phyloP scores from a whole-genome alignment of 2,888 invertebrate species.

The Diadegma fenestrale region DNA sequence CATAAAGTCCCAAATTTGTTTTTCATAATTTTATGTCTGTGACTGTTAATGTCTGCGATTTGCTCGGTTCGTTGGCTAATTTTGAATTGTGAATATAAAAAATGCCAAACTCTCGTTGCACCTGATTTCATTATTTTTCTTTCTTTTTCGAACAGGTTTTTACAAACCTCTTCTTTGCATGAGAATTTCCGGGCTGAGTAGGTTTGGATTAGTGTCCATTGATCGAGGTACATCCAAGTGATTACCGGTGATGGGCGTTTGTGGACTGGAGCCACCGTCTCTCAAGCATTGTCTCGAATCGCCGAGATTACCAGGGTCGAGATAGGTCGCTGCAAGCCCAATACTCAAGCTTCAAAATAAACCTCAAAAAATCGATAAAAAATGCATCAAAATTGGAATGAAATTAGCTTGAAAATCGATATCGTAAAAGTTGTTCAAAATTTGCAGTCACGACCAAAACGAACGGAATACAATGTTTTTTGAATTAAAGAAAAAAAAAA shows the following conservation, averaged over 20 bases:
- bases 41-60: no score
- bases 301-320: slow-evolving; percentile 85
- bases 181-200: slow-evolving; percentile 92
- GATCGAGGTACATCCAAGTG: slow-evolving; percentile 92
- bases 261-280: slow-evolving; percentile 87
- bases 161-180: slow-evolving; percentile 88
- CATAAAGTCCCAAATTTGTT: background rate
- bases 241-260: slow-evolving; percentile 88
- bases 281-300: slow-evolving; percentile 89
- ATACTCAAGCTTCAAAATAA: slow-evolving; percentile 41
- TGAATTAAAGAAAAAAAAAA: background rate
- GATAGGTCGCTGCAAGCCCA: slow-evolving; percentile 85
- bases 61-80: no score
- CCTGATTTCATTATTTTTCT: no score
- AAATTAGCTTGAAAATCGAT: background rate
- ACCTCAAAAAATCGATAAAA: slow-evolving; percentile 14
- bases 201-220: slow-evolving; percentile 90
- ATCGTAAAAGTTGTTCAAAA: background rate
- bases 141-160: background rate
- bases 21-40: no score
- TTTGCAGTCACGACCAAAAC: background rate
- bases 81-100: no score
- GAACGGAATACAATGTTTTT: background rate
- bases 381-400: slow-evolving; percentile 22
- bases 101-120: no score